Percentiles rank a stretch among this genome's conserved stretches.
Evolutionary conservation across 1,140 invertebrate species (phyloP).

Genomic region (Hylyphantes graminicola): DNA sequence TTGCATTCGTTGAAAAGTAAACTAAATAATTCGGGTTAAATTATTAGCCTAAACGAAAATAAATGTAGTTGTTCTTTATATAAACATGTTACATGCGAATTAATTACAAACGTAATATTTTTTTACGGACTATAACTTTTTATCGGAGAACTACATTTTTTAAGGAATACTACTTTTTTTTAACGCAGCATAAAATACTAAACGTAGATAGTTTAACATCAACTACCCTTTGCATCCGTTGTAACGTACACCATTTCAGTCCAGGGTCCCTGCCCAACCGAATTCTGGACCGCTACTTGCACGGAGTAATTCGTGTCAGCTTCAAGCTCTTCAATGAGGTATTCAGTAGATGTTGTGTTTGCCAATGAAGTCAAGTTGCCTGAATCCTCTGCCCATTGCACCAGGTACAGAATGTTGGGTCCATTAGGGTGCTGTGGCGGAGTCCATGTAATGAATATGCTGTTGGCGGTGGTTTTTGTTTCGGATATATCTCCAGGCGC

Average conservation of each 20-base stretch:
- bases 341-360: background rate
- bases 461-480: background rate
- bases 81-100: too few species aligned
- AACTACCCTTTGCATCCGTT: background rate
- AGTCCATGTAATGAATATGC: background rate
- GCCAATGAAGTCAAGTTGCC: background rate
- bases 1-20: too few species aligned
- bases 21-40: too few species aligned
- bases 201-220: background rate
- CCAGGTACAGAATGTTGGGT: background rate
- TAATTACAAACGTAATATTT: too few species aligned
- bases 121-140: too few species aligned
- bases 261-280: constrained; percentile 7
- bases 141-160: too few species aligned
- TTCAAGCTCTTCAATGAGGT: background rate
- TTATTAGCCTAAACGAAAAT: too few species aligned
- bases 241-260: background rate
- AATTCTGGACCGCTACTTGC: background rate
- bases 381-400: background rate
- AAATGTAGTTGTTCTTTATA: too few species aligned
- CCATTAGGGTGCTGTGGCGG: constrained; percentile 8
- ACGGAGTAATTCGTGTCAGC: background rate
- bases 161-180: too few species aligned
- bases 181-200: too few species aligned
- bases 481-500: background rate